These are phyloP conservation scores for Myxocyprinus asiaticus DNA, from an alignment of 2,113 vertebrate genomes.

Conservation along the genomic window DNA sequence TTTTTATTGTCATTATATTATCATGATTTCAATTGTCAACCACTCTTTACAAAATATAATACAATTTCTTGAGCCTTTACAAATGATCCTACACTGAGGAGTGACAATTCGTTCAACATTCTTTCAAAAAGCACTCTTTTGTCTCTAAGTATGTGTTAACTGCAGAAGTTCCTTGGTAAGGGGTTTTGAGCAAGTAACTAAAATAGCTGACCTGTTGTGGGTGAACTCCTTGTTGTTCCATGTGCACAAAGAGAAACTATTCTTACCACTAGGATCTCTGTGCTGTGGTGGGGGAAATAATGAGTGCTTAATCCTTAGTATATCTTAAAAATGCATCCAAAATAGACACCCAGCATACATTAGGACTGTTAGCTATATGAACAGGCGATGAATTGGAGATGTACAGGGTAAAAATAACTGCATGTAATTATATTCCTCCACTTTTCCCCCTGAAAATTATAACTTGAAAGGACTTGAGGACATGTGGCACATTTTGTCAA, in stretches of 20 bases:
- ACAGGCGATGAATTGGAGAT: constrained; percentile 37
- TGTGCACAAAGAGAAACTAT: background rate
- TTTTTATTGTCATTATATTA: no score
- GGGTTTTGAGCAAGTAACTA: background rate
- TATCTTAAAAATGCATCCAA: constrained; percentile 6
- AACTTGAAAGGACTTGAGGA: constrained; percentile 48
- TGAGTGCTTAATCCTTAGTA: constrained; percentile 11
- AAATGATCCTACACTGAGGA: background rate
- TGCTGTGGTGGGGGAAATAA: constrained; percentile 1
- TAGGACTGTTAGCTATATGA: constrained; percentile 19
- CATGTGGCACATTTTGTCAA: constrained; percentile 45
- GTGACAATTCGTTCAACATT: background rate
- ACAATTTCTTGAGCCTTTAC: no score
- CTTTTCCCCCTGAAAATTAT: constrained; percentile 22
- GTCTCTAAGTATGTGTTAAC: no score
- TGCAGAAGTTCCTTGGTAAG: no score
- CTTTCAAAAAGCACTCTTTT: no score
- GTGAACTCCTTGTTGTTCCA: background rate
- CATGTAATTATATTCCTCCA: constrained; percentile 27
- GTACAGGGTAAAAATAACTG: constrained; percentile 48
- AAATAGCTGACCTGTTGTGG: constrained; percentile 4
- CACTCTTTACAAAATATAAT: no score
- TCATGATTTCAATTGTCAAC: background rate
- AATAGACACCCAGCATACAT: constrained; percentile 2
- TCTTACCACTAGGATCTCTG: constrained; percentile 1